Conservation (phyloP, 2,888 invertebrate genomes). For the Epirrhoe tristata region DNA sequence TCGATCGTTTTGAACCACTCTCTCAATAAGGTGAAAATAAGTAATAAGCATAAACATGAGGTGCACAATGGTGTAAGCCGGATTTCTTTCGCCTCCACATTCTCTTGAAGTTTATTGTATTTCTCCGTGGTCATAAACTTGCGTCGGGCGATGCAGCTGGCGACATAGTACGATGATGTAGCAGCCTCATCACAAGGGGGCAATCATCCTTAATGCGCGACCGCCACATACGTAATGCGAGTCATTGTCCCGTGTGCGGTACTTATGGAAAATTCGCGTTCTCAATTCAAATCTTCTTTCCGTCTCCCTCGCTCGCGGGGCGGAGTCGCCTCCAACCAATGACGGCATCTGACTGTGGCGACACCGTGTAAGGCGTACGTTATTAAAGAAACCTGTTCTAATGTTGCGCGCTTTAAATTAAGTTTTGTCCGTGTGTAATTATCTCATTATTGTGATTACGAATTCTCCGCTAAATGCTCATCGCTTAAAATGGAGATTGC, state of each 20-base stretch:
- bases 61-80: constrained; percentile 74
- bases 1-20: constrained; percentile 66
- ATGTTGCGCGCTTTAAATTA: constrained; percentile 85
- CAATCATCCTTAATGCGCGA: constrained; percentile 85
- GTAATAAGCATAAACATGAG: constrained; percentile 82
- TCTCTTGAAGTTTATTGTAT: constrained; percentile 80
- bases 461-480: constrained; percentile 83
- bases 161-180: constrained; percentile 84
- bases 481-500: constrained; percentile 79
- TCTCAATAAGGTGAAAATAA: constrained; percentile 79
- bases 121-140: constrained; percentile 79
- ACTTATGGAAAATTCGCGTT: constrained; percentile 86
- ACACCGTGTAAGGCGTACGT: constrained; percentile 85
- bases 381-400: constrained; percentile 86
- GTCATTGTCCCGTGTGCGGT: constrained; percentile 85
- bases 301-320: constrained; percentile 83
- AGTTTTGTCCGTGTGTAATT: constrained; percentile 86
- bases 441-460: constrained; percentile 85
- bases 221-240: constrained; percentile 85
- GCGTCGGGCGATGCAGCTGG: constrained; percentile 72
- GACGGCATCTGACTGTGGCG: constrained; percentile 80
- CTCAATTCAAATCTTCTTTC: constrained; percentile 85
- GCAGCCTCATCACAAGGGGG: constrained; percentile 84
- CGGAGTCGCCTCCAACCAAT: constrained; percentile 84
- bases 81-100: constrained; percentile 81